Percentiles rank a stretch among this genome's conserved stretches.
These are phyloP conservation scores for Apistogramma diplotaenia DNA, from an alignment of 2,113 vertebrate species.

Conservation along the genomic window DNA sequence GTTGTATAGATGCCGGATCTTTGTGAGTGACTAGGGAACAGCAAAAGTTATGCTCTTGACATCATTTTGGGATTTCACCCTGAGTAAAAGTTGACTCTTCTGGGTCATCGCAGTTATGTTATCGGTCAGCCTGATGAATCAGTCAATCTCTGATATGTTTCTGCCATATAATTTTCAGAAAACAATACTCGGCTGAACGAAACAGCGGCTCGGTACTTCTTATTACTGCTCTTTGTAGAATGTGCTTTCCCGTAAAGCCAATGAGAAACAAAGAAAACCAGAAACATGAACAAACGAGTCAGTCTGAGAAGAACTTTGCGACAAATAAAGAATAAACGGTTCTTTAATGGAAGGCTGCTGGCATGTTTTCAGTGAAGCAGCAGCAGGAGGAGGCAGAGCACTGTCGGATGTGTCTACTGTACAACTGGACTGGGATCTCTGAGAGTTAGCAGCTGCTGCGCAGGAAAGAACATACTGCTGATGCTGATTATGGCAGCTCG, in stretches of 20 bases:
- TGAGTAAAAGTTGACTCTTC: neutral
- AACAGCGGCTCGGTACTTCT: neutral
- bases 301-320: neutral
- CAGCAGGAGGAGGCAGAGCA: neutral
- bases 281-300: neutral
- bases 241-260: too few relatives aligned
- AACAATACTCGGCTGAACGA: neutral
- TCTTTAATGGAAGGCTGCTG: neutral
- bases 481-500: neutral
- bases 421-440: neutral
- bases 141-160: neutral
- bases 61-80: neutral
- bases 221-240: neutral
- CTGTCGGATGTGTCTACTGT: conserved; percentile 9
- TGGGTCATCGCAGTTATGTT: neutral
- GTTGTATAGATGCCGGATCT: neutral
- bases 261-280: neutral
- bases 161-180: neutral
- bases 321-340: neutral
- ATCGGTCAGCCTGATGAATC: neutral
- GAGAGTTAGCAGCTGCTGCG: conserved; percentile 20
- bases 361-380: neutral
- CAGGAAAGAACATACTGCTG: neutral
- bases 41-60: neutral
- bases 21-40: neutral